Evolutionary conservation across 2,113 vertebrate species (phyloP), one percentile per base, ranked within the genome.

Genomic region (Albula goreensis): DNA sequence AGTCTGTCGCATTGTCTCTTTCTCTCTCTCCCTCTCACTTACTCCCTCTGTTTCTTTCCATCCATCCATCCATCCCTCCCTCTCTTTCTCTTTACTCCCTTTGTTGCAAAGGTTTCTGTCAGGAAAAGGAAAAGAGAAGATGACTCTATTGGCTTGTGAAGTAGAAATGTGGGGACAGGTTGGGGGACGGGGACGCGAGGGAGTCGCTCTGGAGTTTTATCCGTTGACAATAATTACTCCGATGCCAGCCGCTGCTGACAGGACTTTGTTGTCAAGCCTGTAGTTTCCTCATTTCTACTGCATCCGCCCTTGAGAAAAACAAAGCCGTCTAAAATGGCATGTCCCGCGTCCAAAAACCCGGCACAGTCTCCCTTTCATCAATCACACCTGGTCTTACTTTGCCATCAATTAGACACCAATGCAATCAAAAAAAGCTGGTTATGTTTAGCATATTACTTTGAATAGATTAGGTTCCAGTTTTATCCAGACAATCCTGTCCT

Each of bases 11-110:
- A 7, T 22, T 12, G 60, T 66, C 19, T 31, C 19, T 13, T 49
- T 81, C 17, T 78, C 8, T 78, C 25, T 17, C 4, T n/a, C 25
- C 7, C 53, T 48, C 25, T 57, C 22, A 56, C 5, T 63, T 2
- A 78, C 1, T n/a, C 17, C 56, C 19, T 25, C 25, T 52, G 4
- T 19, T 12, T 78, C n/a, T 19, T 11, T 41, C 1, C 31, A 31
- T 80, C 87, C 84, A 82, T 83, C 83, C 84, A 53, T 85, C 85
- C 77, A 57, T 79, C n/a, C 63, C 84, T 90, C 77, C 82, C n/a
- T 51, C 15, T 86, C 80, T 87, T 86, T 41, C 82, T 85, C 8
- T 87, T 56, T 85, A 57, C 83, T 48, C 51, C 22, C 53, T 56
- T 48, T 49, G 12, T n/a, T 49, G 56, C 8, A 22, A 3, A 41